Conservation (phyloP, 2,888 invertebrate species). For the Polydrusus cervinus region DNA sequence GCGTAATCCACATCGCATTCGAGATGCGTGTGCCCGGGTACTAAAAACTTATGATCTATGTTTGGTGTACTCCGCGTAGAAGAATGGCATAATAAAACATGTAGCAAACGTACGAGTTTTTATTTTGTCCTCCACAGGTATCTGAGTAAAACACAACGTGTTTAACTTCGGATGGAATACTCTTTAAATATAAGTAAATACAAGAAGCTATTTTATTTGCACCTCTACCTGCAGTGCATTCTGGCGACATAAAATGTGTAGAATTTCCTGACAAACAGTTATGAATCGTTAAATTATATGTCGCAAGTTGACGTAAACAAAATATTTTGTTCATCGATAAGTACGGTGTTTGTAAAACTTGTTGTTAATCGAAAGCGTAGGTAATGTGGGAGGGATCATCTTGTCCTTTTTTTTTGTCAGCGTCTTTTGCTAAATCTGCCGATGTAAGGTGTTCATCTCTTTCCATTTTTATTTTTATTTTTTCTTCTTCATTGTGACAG, state of each 20-base stretch:
- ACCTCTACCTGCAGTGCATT: constrained; percentile 33
- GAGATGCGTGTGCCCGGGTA: background rate
- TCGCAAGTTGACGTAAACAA: constrained; percentile 31
- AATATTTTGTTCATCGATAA: constrained; percentile 17
- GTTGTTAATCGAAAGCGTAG: constrained; percentile 20
- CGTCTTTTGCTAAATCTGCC: constrained; percentile 27
- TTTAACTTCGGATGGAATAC: background rate
- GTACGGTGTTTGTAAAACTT: constrained; percentile 34
- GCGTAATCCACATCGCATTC: background rate
- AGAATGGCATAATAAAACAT: constrained; percentile 4
- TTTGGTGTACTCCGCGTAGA: background rate
- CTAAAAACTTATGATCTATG: background rate
- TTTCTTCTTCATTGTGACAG: constrained; percentile 21
- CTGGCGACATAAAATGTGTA: constrained; percentile 32
- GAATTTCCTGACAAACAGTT: constrained; percentile 17
- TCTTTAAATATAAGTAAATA: background rate
- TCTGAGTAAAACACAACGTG: background rate
- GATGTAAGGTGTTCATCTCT: constrained; percentile 23
- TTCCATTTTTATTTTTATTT: constrained; percentile 9
- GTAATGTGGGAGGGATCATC: constrained; percentile 22
- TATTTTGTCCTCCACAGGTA: constrained; percentile 8
- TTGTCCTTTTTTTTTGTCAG: constrained; percentile 8
- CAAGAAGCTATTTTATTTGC: constrained; percentile 28
- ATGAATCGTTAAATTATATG: constrained; percentile 31
- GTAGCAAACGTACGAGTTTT: background rate